phyloP scores from a whole-genome alignment of 2,113 vertebrate genomes.

The Oncorhynchus tshawytscha region DNA sequence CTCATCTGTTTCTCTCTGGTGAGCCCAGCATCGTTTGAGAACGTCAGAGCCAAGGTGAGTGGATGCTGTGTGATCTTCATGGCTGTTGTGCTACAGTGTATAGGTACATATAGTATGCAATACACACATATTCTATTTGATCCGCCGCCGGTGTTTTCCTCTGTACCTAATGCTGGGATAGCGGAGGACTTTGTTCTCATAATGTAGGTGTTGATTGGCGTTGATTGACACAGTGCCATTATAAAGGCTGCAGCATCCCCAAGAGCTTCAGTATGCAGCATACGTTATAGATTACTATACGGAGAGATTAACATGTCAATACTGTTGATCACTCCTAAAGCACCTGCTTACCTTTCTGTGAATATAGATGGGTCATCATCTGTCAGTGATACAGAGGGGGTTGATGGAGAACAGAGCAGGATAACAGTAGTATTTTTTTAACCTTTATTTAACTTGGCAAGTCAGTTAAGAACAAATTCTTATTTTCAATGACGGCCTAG shows the following conservation, averaged over 20 bases:
- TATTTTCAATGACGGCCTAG: too few relatives aligned
- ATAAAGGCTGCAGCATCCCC: neutral
- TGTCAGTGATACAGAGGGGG: too few relatives aligned
- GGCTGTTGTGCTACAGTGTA: too few relatives aligned
- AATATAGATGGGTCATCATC: too few relatives aligned
- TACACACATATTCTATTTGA: slow-evolving; percentile 1
- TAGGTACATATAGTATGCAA: neutral
- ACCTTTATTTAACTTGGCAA: too few relatives aligned
- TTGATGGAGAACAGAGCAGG: too few relatives aligned
- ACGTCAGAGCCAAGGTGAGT: slow-evolving; percentile 88
- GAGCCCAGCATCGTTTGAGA: slow-evolving; percentile 90
- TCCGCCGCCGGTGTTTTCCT: neutral
- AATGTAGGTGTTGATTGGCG: neutral
- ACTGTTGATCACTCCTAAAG: too few relatives aligned
- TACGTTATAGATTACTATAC: neutral
- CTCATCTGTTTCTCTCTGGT: slow-evolving; percentile 91
- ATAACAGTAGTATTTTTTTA: too few relatives aligned
- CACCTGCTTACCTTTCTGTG: too few relatives aligned
- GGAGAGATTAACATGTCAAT: too few relatives aligned
- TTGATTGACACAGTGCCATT: neutral
- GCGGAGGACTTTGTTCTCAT: neutral
- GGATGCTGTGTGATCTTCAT: neutral
- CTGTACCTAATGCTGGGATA: neutral
- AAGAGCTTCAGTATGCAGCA: neutral
- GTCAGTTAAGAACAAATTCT: too few relatives aligned